These are phyloP conservation scores for Halocynthia roretzi DNA, from an alignment of 23 tunicate species.

Conservation along the genomic window DNA sequence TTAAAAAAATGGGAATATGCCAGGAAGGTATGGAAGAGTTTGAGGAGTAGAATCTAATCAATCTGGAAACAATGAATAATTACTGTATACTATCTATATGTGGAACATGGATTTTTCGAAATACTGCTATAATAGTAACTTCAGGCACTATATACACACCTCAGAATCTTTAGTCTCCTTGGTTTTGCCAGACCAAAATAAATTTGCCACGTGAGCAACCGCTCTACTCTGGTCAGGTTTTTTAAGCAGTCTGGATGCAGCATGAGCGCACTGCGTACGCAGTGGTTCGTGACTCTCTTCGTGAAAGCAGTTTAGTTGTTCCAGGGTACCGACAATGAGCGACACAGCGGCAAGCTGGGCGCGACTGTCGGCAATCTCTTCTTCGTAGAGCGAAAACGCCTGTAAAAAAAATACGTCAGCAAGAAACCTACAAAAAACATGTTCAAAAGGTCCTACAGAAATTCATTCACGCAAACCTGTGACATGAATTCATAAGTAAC, in stretches of 20 bases:
- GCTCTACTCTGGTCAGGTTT: constrained; percentile 95
- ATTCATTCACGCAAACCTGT: constrained; percentile 3
- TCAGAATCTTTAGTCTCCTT: constrained; percentile 30
- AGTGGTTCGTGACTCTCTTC: constrained; percentile 94
- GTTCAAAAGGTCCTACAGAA: neutral
- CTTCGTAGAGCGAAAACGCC: constrained; percentile 92
- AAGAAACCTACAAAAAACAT: neutral
- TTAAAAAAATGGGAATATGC: no score
- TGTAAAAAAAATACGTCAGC: neutral
- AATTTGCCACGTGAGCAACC: constrained; percentile 71
- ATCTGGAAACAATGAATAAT: no score
- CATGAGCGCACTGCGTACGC: constrained; percentile 96
- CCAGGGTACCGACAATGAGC: constrained; percentile 60
- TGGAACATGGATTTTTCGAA: no score
- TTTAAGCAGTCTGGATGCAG: constrained; percentile 82
- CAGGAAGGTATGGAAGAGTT: no score
- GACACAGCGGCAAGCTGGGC: constrained; percentile 86
- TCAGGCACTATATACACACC: no score
- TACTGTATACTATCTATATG: no score
- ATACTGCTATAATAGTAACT: no score
- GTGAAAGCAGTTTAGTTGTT: constrained; percentile 55
- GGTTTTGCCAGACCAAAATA: constrained; percentile 88
- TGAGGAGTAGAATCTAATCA: no score
- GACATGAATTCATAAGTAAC: constrained; percentile 87
- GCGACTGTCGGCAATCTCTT: constrained; percentile 88